Evolutionary conservation across 2,797 vertebrate species (phyloP).

Genomic region (Rhinatrema bivittatum): DNA sequence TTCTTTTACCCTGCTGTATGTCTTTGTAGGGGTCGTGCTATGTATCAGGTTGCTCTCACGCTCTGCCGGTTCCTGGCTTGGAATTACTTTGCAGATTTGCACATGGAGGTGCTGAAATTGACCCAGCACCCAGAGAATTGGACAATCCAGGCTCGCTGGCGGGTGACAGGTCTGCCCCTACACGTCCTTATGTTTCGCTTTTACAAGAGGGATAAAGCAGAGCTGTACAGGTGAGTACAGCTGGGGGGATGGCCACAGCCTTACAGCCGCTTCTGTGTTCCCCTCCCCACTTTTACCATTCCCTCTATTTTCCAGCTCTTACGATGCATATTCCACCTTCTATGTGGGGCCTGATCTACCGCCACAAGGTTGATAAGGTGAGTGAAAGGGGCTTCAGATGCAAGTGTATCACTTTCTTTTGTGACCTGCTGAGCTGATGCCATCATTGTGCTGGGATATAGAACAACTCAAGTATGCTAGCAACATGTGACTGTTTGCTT

Average conservation of each 20-base stretch:
- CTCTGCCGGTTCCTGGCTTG: slow-evolving; percentile 65
- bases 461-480: too few species aligned
- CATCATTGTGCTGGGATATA: too few species aligned
- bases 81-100: slow-evolving; percentile 67
- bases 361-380: slow-evolving; percentile 84
- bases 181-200: slow-evolving; percentile 65
- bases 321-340: slow-evolving; percentile 86
- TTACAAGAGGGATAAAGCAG: slow-evolving; percentile 72
- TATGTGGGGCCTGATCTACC: slow-evolving; percentile 73
- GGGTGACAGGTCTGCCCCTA: slow-evolving; percentile 70
- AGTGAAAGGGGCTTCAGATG: slow-evolving; percentile 9
- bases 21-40: slow-evolving; percentile 54
- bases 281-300: not conserved
- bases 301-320: slow-evolving; percentile 51
- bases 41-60: slow-evolving; percentile 63
- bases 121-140: slow-evolving; percentile 79
- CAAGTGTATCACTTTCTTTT: not conserved
- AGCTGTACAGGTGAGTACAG: slow-evolving; percentile 65
- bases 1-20: not conserved
- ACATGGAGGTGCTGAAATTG: slow-evolving; percentile 77
- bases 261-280: too few species aligned
- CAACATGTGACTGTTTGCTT: too few species aligned
- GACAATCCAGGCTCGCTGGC: slow-evolving; percentile 81
- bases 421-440: too few species aligned
- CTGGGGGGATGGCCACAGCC: too few species aligned